Conservation (phyloP, 2,797 vertebrate species). For the Oreonectes daqikongensis region DNA sequence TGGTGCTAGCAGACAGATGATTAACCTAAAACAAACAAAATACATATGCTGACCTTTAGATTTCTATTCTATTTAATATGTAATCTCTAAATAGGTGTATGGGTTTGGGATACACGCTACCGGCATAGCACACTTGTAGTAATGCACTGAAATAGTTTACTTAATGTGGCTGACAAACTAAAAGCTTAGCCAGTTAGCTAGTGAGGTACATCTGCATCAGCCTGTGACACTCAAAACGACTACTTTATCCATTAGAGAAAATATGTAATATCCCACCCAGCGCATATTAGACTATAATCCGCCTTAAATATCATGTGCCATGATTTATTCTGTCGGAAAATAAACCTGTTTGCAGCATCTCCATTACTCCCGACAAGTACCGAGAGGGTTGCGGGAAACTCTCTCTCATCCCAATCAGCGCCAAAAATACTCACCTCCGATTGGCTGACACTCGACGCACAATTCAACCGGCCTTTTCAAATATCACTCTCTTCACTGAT, state of each 20-base stretch:
- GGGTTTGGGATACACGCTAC: neutral
- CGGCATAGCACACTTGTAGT: neutral
- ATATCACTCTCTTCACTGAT: slow-evolving; percentile 59
- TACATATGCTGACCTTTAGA: neutral
- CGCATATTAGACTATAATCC: neutral
- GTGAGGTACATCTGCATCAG: slow-evolving; percentile 65
- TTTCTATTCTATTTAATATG: neutral
- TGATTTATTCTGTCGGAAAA: slow-evolving; percentile 27
- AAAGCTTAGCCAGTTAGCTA: slow-evolving; percentile 43
- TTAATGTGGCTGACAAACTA: neutral
- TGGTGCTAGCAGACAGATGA: slow-evolving; percentile 27
- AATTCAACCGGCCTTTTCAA: slow-evolving; percentile 89
- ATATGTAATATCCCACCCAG: neutral
- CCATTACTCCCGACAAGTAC: slow-evolving; percentile 66
- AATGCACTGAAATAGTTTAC: neutral
- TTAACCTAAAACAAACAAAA: slow-evolving; percentile 3
- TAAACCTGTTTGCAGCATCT: slow-evolving; percentile 70
- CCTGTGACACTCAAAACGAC: slow-evolving; percentile 40
- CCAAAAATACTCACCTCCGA: slow-evolving; percentile 92
- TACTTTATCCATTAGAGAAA: slow-evolving; percentile 3
- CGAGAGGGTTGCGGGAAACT: slow-evolving; percentile 81
- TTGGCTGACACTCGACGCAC: slow-evolving; percentile 81
- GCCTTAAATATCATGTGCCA: neutral
- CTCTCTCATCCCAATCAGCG: slow-evolving; percentile 85
- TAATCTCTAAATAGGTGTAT: neutral